phyloP scores from a whole-genome alignment of 1,140 invertebrate genomes.

The Drosophila yakuba region DNA sequence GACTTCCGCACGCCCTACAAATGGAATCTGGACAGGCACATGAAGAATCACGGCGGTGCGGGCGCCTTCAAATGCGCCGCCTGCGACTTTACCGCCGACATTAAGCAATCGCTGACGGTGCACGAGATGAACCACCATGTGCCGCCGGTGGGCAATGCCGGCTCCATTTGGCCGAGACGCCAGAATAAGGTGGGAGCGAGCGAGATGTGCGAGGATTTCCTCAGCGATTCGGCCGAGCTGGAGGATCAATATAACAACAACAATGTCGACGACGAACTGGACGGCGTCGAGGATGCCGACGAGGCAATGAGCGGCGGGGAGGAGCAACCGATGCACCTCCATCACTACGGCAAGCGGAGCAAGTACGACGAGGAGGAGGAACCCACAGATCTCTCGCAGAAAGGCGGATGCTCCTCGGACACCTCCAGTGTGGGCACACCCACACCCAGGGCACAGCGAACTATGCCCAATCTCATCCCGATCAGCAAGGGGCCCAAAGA shows the following conservation, averaged over 20 bases:
- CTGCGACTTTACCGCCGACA: conserved; percentile 96
- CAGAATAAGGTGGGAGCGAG: conserved; percentile 90
- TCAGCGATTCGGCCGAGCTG: conserved; percentile 78
- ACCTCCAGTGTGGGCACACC: conserved; percentile 81
- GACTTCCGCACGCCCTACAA: conserved; percentile 93
- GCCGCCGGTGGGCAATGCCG: conserved; percentile 89
- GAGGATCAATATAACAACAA: conserved; percentile 83
- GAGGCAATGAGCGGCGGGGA: conserved; percentile 46
- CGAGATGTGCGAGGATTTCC: conserved; percentile 85
- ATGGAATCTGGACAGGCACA: conserved; percentile 94
- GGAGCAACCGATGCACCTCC: conserved; percentile 32
- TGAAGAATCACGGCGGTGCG: conserved; percentile 94
- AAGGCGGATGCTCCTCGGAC: conserved; percentile 80
- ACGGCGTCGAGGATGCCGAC: conserved; percentile 52
- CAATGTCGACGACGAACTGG: conserved; percentile 77
- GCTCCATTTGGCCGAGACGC: conserved; percentile 85
- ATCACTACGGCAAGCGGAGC: conserved; percentile 64
- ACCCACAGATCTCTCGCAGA: conserved; percentile 85
- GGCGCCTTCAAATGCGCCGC: conserved; percentile 93
- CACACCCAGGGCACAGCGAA: conserved; percentile 86
- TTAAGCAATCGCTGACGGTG: conserved; percentile 95
- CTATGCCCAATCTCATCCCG: conserved; percentile 90
- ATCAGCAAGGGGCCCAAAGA: conserved; percentile 85
- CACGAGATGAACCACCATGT: conserved; percentile 96
- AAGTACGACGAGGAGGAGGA: conserved; percentile 86